These are phyloP conservation scores for Chrysodeixis includens DNA, from an alignment of 2,888 invertebrate species.

Conservation along the genomic window DNA sequence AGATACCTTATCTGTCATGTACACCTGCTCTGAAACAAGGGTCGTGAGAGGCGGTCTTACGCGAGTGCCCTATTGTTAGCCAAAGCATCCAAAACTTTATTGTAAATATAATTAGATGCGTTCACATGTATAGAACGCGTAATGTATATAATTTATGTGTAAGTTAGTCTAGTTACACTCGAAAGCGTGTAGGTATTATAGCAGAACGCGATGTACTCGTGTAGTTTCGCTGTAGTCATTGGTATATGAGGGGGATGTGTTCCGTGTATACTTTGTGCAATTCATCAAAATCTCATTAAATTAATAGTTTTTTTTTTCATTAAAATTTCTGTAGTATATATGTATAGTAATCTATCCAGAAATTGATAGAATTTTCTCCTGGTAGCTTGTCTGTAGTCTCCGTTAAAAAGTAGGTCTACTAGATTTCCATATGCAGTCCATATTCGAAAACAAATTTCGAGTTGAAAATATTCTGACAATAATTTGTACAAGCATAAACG, in stretches of 20 bases:
- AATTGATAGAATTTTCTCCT: too few species aligned
- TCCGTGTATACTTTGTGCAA: neutral
- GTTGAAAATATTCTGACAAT: neutral
- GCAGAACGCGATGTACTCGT: constrained; percentile 45
- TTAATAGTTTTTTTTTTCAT: neutral
- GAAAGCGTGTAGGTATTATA: constrained; percentile 55
- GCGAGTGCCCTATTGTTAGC: constrained; percentile 83
- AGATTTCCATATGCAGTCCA: too few species aligned
- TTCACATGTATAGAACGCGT: constrained; percentile 64
- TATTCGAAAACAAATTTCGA: too few species aligned
- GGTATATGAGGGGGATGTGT: constrained; percentile 40
- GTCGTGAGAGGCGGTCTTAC: constrained; percentile 57
- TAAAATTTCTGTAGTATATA: too few species aligned
- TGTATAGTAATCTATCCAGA: too few species aligned
- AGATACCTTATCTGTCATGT: neutral
- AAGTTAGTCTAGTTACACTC: constrained; percentile 60
- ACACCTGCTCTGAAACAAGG: constrained; percentile 28
- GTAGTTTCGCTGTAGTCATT: constrained; percentile 55
- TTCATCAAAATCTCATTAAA: neutral
- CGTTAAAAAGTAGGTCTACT: too few species aligned
- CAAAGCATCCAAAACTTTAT: constrained; percentile 87
- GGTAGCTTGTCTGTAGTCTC: too few species aligned
- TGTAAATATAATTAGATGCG: constrained; percentile 80
- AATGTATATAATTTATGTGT: constrained; percentile 70
- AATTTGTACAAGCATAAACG: neutral